Conservation (phyloP, 2,888 invertebrate genomes). For the Mongoloraphidia duomilia region DNA sequence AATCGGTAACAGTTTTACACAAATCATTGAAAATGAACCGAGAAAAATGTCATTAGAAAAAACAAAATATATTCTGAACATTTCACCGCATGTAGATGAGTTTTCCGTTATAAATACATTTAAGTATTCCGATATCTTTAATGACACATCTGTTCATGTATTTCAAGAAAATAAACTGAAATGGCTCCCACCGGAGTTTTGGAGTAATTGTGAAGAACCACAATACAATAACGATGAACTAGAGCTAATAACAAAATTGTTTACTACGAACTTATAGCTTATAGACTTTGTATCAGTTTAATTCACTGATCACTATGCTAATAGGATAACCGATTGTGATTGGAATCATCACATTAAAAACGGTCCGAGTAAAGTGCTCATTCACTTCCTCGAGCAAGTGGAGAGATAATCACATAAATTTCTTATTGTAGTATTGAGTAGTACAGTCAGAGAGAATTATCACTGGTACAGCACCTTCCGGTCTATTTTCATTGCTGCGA, state of each 20-base stretch:
- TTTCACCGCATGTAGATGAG: constrained; percentile 45
- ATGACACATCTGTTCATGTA: constrained; percentile 59
- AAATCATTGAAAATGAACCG: constrained; percentile 42
- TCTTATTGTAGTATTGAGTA: too few species aligned
- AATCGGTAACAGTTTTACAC: constrained; percentile 68
- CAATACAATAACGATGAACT: constrained; percentile 37
- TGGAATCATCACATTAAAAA: too few species aligned
- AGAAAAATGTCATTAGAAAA: constrained; percentile 34
- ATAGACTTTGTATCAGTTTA: too few species aligned
- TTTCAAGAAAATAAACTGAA: constrained; percentile 41
- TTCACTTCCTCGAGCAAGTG: too few species aligned
- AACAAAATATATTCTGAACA: constrained; percentile 45
- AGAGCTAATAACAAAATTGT: constrained; percentile 38
- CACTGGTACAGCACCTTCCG: too few species aligned
- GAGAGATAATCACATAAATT: too few species aligned
- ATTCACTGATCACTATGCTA: too few species aligned
- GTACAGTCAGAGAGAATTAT: too few species aligned
- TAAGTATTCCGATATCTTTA: constrained; percentile 57
- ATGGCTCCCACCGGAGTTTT: constrained; percentile 38
- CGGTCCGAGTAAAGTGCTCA: too few species aligned
- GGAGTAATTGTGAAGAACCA: constrained; percentile 43
- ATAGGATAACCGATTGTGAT: too few species aligned
- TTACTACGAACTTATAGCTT: constrained; percentile 5
- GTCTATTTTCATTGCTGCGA: too few species aligned
- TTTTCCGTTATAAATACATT: constrained; percentile 50